A percentile compares a stretch with the other conserved stretches of the same genome.
These are phyloP conservation scores for Diogma glabrata DNA, from an alignment of 2,888 invertebrate species.

Conservation along the genomic window DNA sequence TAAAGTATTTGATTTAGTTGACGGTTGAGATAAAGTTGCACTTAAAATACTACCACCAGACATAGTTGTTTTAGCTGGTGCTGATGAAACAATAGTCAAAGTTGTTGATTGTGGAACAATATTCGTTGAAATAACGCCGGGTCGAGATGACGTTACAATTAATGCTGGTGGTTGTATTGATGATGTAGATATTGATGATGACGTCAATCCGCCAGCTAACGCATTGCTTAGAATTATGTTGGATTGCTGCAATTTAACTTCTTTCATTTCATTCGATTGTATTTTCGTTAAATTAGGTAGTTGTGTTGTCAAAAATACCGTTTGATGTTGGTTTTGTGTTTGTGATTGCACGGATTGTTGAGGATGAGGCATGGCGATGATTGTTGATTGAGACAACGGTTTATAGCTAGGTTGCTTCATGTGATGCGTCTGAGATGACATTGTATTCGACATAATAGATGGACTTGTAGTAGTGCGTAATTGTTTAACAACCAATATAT, in stretches of 20 bases:
- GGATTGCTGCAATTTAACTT: neutral
- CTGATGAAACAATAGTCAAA: constrained; percentile 22
- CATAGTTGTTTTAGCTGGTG: constrained; percentile 13
- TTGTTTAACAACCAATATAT: constrained; percentile 15
- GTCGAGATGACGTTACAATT: constrained; percentile 13
- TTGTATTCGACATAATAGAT: neutral
- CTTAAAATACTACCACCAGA: constrained; percentile 36
- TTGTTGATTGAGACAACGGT: constrained; percentile 4
- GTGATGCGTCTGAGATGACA: neutral
- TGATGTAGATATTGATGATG: neutral
- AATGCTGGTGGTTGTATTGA: constrained; percentile 1
- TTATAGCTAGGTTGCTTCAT: too few relatives aligned
- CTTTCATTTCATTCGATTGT: constrained; percentile 11
- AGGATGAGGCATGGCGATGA: constrained; percentile 3
- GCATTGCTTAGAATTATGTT: constrained; percentile 6
- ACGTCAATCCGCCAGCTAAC: neutral
- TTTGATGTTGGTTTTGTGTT: constrained; percentile 23
- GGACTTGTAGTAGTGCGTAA: neutral
- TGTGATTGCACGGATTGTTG: neutral
- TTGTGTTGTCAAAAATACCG: constrained; percentile 23
- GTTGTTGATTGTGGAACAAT: constrained; percentile 16
- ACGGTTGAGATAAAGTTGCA: constrained; percentile 32
- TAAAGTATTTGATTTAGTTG: constrained; percentile 38
- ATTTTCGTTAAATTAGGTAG: constrained; percentile 27
- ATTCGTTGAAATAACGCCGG: constrained; percentile 13